phyloP scores from a whole-genome alignment of 1,140 invertebrate species.

The Drosophila equinoxialis region DNA sequence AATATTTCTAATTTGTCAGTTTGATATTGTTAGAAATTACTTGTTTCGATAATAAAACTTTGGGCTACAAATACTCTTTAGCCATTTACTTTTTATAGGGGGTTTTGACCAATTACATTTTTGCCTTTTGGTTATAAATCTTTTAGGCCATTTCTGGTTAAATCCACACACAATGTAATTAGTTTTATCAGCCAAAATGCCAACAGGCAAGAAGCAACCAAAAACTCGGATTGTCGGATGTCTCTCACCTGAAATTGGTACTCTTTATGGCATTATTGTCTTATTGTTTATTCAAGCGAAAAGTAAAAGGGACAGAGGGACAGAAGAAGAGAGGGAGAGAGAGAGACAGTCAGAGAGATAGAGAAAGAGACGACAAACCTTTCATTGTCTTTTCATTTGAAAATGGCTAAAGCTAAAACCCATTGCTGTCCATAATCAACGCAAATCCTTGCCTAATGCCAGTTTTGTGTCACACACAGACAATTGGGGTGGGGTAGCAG shows the following conservation, averaged over 20 bases:
- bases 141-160: constrained; percentile 38
- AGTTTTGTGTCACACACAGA: constrained; percentile 76
- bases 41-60: not conserved
- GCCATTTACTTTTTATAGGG: not conserved
- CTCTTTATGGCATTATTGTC: constrained; percentile 75
- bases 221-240: constrained; percentile 15
- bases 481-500: not conserved
- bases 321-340: not conserved
- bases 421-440: constrained; percentile 80
- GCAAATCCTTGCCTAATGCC: constrained; percentile 80
- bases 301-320: not conserved
- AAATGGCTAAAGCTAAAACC: constrained; percentile 72
- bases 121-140: constrained; percentile 42
- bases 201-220: constrained; percentile 29
- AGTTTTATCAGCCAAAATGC: constrained; percentile 58
- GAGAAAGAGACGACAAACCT: constrained; percentile 39
- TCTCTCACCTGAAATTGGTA: constrained; percentile 57
- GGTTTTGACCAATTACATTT: not conserved
- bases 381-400: constrained; percentile 80
- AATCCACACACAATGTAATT: constrained; percentile 51
- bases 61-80: not conserved
- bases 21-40: too few relatives aligned
- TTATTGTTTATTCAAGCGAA: constrained; percentile 53
- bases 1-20: too few relatives aligned
- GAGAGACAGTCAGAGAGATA: not conserved